Percentiles rank a stretch among this genome's conserved stretches.
phyloP scores from a whole-genome alignment of 2,888 invertebrate species.

The Branchipolynoe longqiensis region DNA sequence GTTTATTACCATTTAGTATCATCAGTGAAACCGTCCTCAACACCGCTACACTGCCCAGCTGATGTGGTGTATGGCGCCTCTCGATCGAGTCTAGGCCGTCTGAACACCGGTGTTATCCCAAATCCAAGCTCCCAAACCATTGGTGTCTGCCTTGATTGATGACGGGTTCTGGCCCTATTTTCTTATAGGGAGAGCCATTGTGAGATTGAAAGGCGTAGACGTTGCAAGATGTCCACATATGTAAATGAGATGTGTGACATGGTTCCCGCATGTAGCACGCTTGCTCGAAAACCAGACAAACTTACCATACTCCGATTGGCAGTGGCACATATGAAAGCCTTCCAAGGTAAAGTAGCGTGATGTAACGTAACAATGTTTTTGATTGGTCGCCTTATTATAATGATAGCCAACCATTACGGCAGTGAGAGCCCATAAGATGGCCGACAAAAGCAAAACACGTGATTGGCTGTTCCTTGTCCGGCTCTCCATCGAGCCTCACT shows the following conservation, averaged over 20 bases:
- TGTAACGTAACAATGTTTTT: conserved; percentile 34
- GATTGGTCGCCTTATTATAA: conserved; percentile 29
- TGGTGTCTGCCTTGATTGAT: conserved; percentile 8
- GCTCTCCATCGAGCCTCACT: conserved; percentile 23
- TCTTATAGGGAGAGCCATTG: conserved; percentile 94
- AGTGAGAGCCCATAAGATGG: background rate
- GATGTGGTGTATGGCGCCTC: background rate
- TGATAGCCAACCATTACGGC: background rate
- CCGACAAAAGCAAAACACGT: conserved; percentile 48
- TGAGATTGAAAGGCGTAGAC: conserved; percentile 97
- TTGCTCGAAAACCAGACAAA: conserved; percentile 98
- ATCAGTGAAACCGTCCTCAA: conserved; percentile 52
- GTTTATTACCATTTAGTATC: conserved; percentile 47
- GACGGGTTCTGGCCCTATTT: conserved; percentile 42
- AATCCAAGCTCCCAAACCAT: conserved; percentile 16
- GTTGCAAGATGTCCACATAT: conserved; percentile 99
- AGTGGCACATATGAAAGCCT: conserved; percentile 98
- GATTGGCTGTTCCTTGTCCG: conserved; percentile 45
- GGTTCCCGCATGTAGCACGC: conserved; percentile 98
- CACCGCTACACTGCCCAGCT: background rate
- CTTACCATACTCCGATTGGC: conserved; percentile 99
- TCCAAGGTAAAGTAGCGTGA: conserved; percentile 87
- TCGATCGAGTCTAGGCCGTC: background rate
- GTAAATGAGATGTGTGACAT: conserved; percentile 99
- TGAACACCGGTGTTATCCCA: background rate